Conservation (phyloP, 1,140 invertebrate genomes). For the Prorops nasuta region DNA sequence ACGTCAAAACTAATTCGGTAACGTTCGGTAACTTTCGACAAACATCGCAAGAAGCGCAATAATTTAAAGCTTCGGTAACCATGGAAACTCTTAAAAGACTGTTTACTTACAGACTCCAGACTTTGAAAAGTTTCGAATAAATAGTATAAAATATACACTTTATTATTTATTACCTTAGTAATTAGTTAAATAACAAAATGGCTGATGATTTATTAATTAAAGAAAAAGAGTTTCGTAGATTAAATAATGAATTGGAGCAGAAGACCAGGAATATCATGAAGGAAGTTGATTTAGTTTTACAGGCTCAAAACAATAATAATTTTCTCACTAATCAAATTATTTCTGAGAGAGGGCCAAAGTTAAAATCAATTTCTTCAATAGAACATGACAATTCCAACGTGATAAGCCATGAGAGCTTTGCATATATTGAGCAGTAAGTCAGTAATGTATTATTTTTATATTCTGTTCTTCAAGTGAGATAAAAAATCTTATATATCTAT, state of each 20-base stretch:
- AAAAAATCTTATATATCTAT: not conserved
- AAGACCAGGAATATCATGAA: constrained; percentile 52
- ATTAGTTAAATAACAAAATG: too few species aligned
- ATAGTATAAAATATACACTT: too few species aligned
- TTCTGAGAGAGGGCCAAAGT: too few species aligned
- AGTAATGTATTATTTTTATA: not conserved
- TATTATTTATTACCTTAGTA: too few species aligned
- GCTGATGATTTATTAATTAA: constrained; percentile 47
- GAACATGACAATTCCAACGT: not conserved
- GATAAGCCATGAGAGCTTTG: not conserved
- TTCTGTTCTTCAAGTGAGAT: not conserved
- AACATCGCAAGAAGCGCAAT: too few species aligned
- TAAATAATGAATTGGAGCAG: constrained; percentile 55
- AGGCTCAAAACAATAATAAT: constrained; percentile 16
- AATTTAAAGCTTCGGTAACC: too few species aligned
- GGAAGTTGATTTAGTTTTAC: constrained; percentile 53
- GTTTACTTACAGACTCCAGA: too few species aligned
- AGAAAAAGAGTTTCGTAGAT: constrained; percentile 54
- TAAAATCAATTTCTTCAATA: not conserved
- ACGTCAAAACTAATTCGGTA: too few species aligned
- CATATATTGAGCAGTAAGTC: constrained; percentile 1
- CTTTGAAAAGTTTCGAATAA: too few species aligned
- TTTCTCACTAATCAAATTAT: not conserved
- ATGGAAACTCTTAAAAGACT: too few species aligned
- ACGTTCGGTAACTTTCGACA: too few species aligned